phyloP scores from a whole-genome alignment of 2,888 invertebrate genomes.

The Odontomyia ornata region DNA sequence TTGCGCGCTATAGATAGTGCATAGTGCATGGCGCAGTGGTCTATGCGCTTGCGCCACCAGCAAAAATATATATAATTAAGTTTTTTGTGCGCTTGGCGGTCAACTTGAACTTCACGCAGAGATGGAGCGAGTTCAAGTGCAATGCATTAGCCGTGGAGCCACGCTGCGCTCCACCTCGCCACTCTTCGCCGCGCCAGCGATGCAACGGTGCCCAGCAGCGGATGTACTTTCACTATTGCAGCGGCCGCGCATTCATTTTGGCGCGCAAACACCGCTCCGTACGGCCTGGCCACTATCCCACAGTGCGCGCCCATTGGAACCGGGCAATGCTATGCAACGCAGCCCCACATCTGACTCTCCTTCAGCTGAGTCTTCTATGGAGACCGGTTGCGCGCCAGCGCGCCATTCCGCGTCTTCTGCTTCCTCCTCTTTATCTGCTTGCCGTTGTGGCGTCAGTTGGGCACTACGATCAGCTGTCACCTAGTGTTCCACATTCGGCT shows the following conservation, averaged over 20 bases:
- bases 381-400: slow-evolving; percentile 10
- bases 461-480: slow-evolving; percentile 59
- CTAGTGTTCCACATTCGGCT: slow-evolving; percentile 59
- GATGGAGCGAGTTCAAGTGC: slow-evolving; percentile 43
- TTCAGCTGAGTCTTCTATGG: slow-evolving; percentile 23
- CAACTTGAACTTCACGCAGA: slow-evolving; percentile 43
- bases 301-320: background rate
- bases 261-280: slow-evolving; percentile 43
- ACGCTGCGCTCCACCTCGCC: background rate
- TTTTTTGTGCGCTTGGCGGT: slow-evolving; percentile 20
- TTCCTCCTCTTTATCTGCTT: slow-evolving; percentile 45
- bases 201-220: slow-evolving; percentile 42
- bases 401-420: slow-evolving; percentile 39
- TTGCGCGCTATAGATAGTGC: background rate
- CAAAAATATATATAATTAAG: slow-evolving; percentile 24
- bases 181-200: background rate
- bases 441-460: slow-evolving; percentile 45
- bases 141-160: slow-evolving; percentile 1
- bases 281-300: background rate
- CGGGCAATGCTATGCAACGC: background rate
- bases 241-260: slow-evolving; percentile 39
- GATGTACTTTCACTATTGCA: slow-evolving; percentile 53
- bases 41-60: slow-evolving; percentile 10
- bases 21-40: slow-evolving; percentile 20
- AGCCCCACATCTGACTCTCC: slow-evolving; percentile 4